phyloP scores from a whole-genome alignment of 2,888 invertebrate genomes.

The Anarsia innoxiella region DNA sequence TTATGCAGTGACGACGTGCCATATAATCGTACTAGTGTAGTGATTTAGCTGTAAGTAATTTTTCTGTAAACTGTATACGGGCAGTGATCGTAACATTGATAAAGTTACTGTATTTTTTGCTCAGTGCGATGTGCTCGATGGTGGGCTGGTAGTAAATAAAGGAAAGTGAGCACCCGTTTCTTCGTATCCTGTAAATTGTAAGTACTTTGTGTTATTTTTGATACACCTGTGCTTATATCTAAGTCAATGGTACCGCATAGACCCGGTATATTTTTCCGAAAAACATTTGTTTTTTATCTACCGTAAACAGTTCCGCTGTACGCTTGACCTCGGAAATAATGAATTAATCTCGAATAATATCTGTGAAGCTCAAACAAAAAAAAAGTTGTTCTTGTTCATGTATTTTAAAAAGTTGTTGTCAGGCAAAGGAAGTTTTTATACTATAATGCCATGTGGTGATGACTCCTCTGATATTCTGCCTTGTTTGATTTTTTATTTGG shows the following conservation, averaged over 20 bases:
- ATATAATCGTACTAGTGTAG: slow-evolving; percentile 23
- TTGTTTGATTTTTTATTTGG: no score
- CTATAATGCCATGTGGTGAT: no score
- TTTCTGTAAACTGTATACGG: slow-evolving; percentile 22
- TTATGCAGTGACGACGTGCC: slow-evolving; percentile 19
- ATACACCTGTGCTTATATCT: not conserved
- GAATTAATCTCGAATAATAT: slow-evolving; percentile 1
- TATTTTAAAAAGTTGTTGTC: no score
- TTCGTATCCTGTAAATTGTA: slow-evolving; percentile 3
- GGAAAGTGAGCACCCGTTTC: slow-evolving; percentile 22
- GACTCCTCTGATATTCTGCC: no score
- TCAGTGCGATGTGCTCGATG: slow-evolving; percentile 40
- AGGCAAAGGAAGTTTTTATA: no score
- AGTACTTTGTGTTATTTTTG: slow-evolving; percentile 4
- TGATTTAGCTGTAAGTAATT: slow-evolving; percentile 20
- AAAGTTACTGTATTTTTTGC: slow-evolving; percentile 35
- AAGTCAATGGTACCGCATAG: not conserved
- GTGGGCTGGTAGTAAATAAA: slow-evolving; percentile 42
- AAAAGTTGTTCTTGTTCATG: no score
- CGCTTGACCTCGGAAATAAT: slow-evolving; percentile 10
- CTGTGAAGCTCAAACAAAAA: no score
- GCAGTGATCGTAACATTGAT: slow-evolving; percentile 36
- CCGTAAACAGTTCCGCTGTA: slow-evolving; percentile 7
- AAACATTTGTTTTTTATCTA: slow-evolving; percentile 9
- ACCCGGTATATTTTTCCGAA: slow-evolving; percentile 9